Percentiles rank a stretch among this genome's conserved stretches.
phyloP scores from a whole-genome alignment of 2,888 invertebrate genomes.

The Agrypnus murinus region DNA sequence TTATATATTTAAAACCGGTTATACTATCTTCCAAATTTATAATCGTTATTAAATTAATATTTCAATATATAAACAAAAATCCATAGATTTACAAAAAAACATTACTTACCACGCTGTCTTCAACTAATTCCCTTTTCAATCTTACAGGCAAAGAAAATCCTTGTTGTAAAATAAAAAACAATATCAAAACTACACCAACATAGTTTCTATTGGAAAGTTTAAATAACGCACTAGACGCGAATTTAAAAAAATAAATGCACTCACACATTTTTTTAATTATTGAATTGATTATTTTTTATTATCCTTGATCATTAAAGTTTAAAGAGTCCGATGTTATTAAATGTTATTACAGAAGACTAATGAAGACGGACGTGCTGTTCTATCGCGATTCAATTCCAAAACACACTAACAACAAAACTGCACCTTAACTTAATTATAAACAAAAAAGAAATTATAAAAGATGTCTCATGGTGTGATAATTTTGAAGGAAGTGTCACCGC shows the following conservation, averaged over 20 bases:
- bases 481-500: conserved; percentile 28
- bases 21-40: no score
- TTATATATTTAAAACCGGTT: no score
- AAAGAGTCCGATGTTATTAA: no score
- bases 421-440: no score
- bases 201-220: conserved; percentile 27
- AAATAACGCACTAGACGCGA: conserved; percentile 19
- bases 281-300: no score
- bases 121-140: conserved; percentile 44
- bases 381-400: neutral
- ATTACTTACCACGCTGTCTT: conserved; percentile 45
- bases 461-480: neutral
- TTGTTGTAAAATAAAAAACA: conserved; percentile 38
- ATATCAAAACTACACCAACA: conserved; percentile 44
- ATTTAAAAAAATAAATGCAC: neutral
- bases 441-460: neutral
- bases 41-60: no score
- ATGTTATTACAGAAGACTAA: no score
- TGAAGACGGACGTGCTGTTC: neutral
- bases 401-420: neutral
- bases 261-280: conserved; percentile 15
- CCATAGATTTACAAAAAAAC: conserved; percentile 5
- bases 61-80: no score
- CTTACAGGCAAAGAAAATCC: conserved; percentile 45
- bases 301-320: no score